Percentiles rank a stretch among this genome's conserved stretches.
Evolutionary conservation across 2,113 vertebrate genomes (phyloP).

Genomic region (Rana temporaria): DNA sequence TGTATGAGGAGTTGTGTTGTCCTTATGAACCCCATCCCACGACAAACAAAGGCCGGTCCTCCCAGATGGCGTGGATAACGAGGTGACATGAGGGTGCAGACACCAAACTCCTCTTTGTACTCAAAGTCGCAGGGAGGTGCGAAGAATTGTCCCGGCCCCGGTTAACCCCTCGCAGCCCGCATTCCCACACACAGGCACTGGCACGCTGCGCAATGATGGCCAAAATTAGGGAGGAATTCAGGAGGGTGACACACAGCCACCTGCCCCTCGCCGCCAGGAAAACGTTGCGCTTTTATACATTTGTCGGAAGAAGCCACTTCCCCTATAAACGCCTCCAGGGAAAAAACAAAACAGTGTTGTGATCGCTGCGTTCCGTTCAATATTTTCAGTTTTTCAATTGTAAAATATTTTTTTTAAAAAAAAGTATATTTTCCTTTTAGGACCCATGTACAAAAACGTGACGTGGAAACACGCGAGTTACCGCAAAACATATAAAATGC

Average conservation of each 20-base stretch:
- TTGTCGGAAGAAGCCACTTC: too few relatives aligned
- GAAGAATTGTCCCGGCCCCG: neutral
- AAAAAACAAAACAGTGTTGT: too few relatives aligned
- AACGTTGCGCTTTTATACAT: too few relatives aligned
- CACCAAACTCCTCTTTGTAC: conserved; percentile 34
- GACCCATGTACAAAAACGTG: too few relatives aligned
- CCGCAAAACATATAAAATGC: too few relatives aligned
- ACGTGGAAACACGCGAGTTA: too few relatives aligned
- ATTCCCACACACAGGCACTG: neutral
- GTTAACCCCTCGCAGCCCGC: neutral
- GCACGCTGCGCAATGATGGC: neutral
- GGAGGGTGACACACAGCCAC: neutral
- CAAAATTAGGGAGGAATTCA: neutral
- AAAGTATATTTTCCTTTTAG: too few relatives aligned
- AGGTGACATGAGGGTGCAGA: conserved; percentile 31
- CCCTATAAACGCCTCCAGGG: too few relatives aligned
- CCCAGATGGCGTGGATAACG: neutral
- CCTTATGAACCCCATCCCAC: neutral
- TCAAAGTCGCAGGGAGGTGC: conserved; percentile 30
- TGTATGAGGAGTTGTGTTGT: too few relatives aligned
- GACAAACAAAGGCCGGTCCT: neutral
- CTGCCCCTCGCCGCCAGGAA: neutral
- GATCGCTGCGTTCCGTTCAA: too few relatives aligned
- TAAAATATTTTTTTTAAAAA: too few relatives aligned
- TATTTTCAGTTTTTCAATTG: too few relatives aligned